These are phyloP conservation scores for Limanda limanda DNA, from an alignment of 2,113 vertebrate genomes.

Conservation along the genomic window DNA sequence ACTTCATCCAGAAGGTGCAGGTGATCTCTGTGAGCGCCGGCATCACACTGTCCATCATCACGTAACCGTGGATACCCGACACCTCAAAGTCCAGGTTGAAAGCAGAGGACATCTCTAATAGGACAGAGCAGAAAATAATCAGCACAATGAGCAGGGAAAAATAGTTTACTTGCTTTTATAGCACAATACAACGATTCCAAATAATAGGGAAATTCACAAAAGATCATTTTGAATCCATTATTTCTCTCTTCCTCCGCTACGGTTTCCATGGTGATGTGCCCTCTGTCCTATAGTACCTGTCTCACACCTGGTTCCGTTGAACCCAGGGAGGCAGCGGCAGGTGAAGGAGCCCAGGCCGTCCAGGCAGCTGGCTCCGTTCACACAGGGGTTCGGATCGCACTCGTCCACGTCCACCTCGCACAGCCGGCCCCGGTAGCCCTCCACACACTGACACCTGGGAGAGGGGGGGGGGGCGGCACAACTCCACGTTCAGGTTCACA, in stretches of 20 bases:
- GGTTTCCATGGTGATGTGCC: slow-evolving; percentile 52
- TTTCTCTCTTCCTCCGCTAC: background rate
- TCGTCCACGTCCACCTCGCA: slow-evolving; percentile 94
- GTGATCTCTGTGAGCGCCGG: slow-evolving; percentile 90
- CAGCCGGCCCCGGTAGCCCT: slow-evolving; percentile 87
- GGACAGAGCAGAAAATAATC: background rate
- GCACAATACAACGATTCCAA: too few relatives aligned
- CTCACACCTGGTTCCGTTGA: slow-evolving; percentile 99
- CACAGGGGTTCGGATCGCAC: slow-evolving; percentile 91
- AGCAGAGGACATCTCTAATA: slow-evolving; percentile 91
- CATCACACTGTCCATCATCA: slow-evolving; percentile 92
- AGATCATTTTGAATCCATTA: background rate
- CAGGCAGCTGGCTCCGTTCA: slow-evolving; percentile 92
- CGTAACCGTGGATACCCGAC: slow-evolving; percentile 94
- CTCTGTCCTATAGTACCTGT: slow-evolving; percentile 91
- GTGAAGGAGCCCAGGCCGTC: slow-evolving; percentile 89
- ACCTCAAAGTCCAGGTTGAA: slow-evolving; percentile 99
- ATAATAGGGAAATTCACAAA: too few relatives aligned
- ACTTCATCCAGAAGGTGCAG: slow-evolving; percentile 98
- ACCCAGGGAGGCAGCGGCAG: slow-evolving; percentile 96
- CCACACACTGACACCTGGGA: slow-evolving; percentile 89
- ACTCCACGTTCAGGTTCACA: background rate
- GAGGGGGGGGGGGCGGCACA: too few relatives aligned
- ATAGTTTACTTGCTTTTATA: too few relatives aligned
- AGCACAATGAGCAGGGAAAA: too few relatives aligned